Evolutionary conservation across 53 echinoderm and acorn worm species (phyloP).

Genomic region (Arbacia lixula): DNA sequence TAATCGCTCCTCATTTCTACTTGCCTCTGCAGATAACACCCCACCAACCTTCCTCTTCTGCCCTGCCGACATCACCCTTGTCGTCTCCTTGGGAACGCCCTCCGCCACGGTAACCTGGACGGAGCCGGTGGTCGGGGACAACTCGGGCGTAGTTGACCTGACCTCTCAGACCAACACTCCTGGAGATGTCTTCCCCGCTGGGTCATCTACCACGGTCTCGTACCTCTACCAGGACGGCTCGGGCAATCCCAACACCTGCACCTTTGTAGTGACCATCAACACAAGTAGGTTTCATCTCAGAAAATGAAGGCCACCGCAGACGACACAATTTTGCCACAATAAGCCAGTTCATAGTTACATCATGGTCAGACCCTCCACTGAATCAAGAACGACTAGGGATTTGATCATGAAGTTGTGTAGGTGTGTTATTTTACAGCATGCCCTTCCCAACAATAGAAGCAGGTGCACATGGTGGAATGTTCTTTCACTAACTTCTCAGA

Average conservation of each 20-base stretch:
- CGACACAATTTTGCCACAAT: too few relatives aligned
- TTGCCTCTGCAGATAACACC: constrained; percentile 48
- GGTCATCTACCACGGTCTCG: constrained; percentile 33
- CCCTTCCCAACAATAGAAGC: too few relatives aligned
- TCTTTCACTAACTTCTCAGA: too few relatives aligned
- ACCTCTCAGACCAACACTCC: not conserved
- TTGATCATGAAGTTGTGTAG: too few relatives aligned
- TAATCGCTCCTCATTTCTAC: too few relatives aligned
- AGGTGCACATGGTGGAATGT: too few relatives aligned
- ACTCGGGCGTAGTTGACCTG: constrained; percentile 17
- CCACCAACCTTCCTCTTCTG: constrained; percentile 48
- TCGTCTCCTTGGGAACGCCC: constrained; percentile 6
- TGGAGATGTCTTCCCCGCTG: constrained; percentile 49
- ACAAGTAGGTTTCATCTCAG: constrained; percentile 33
- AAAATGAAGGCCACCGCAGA: too few relatives aligned
- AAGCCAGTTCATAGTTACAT: too few relatives aligned
- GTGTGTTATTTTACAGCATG: too few relatives aligned
- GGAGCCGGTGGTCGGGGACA: constrained; percentile 40
- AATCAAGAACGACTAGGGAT: too few relatives aligned
- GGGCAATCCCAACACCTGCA: constrained; percentile 49
- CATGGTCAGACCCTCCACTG: too few relatives aligned
- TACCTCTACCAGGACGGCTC: constrained; percentile 53
- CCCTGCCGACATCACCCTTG: constrained; percentile 31
- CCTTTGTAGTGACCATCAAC: constrained; percentile 48
- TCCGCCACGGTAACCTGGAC: constrained; percentile 48